These are phyloP conservation scores for Patella ulyssiponensis DNA, from an alignment of 2,888 invertebrate species.

Conservation along the genomic window DNA sequence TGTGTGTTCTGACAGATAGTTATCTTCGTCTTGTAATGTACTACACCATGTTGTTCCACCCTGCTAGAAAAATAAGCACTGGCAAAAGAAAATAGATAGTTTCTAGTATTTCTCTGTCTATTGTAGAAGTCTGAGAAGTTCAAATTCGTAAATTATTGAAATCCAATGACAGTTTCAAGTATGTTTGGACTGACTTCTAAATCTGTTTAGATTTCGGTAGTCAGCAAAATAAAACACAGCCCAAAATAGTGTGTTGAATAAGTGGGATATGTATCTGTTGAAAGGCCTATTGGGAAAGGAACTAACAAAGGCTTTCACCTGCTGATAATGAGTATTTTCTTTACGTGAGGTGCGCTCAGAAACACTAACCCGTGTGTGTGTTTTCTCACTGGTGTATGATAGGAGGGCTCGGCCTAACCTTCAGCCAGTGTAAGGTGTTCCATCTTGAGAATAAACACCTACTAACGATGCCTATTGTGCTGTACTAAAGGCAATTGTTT, in stretches of 20 bases:
- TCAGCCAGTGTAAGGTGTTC: neutral
- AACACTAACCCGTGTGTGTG: slow-evolving; percentile 17
- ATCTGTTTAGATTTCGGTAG: neutral
- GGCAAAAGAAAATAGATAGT: too few species aligned
- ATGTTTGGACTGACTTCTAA: slow-evolving; percentile 7
- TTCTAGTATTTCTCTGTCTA: too few species aligned
- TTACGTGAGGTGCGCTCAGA: slow-evolving; percentile 27
- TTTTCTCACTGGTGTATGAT: slow-evolving; percentile 18
- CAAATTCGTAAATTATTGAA: neutral
- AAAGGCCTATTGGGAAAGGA: neutral
- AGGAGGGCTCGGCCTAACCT: slow-evolving; percentile 5
- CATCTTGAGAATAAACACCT: neutral
- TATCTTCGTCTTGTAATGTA: too few species aligned
- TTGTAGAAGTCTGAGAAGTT: too few species aligned
- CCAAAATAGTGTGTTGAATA: slow-evolving; percentile 1
- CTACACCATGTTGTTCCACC: too few species aligned
- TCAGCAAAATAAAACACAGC: neutral
- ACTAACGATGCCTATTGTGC: neutral
- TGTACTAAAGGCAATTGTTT: neutral
- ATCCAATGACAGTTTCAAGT: slow-evolving; percentile 6
- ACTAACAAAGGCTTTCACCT: slow-evolving; percentile 7
- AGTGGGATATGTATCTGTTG: slow-evolving; percentile 1
- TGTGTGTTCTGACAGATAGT: too few species aligned
- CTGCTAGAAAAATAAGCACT: too few species aligned
- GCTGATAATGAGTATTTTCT: slow-evolving; percentile 37